phyloP scores from a whole-genome alignment of 2,113 vertebrate species.

The Tachycineta bicolor region DNA sequence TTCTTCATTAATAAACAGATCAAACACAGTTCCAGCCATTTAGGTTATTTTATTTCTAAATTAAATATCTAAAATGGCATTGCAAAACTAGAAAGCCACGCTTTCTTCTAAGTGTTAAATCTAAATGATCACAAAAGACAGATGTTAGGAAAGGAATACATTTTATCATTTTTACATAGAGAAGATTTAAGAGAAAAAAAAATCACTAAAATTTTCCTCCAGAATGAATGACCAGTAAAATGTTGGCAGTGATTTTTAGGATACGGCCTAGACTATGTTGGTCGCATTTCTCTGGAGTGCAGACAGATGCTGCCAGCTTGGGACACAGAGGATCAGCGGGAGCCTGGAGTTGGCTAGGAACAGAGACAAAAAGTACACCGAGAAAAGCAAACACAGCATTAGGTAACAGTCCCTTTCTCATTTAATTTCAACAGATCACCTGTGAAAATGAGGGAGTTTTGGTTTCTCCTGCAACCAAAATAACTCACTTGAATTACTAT shows the following conservation, averaged over 20 bases:
- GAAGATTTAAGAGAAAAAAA: not conserved
- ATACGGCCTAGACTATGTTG: not conserved
- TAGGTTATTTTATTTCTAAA: not conserved
- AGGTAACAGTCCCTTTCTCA: not conserved
- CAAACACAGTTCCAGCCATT: not conserved
- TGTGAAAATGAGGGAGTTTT: not conserved
- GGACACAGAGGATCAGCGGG: not conserved
- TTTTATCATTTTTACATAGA: not conserved
- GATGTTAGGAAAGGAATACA: not conserved
- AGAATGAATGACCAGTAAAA: not conserved
- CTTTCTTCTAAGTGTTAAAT: not conserved
- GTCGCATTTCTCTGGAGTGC: not conserved
- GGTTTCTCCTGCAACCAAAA: not conserved
- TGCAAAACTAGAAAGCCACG: not conserved
- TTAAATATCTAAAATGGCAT: not conserved
- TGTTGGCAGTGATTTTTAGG: not conserved
- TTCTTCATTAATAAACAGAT: not conserved
- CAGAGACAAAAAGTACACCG: not conserved
- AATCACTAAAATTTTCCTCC: not conserved
- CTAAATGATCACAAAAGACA: not conserved
- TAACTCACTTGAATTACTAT: not conserved
- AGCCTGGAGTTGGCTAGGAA: not conserved
- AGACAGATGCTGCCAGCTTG: conserved; percentile 6
- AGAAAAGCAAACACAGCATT: not conserved
- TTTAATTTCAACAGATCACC: not conserved